Evolutionary conservation across 2,888 invertebrate species (phyloP), one percentile per base, ranked within the genome.

Genomic region (Aleiodes alternator): DNA sequence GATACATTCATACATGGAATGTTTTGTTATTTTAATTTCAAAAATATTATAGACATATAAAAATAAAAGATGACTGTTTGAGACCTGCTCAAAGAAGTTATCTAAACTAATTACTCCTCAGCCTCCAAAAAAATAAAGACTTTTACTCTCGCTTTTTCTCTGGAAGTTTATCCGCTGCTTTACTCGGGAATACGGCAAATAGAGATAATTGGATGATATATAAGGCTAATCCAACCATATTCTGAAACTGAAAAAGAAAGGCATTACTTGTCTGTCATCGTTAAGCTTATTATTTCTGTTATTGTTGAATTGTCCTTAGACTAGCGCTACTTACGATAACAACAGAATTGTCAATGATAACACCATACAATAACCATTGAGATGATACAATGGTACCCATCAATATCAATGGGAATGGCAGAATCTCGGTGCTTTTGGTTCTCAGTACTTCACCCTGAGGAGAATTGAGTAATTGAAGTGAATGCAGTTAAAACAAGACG

Each of bases 341-440:
- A 89, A 96, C 96, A 75, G 90, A 87, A 88, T 97, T 96, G 79
- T 92, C 90, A 74, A 96, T 91, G 57, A 96, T 93, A 80, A 95
- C 91, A 12, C 96, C 97, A 88, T 97, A 97, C 0, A 95, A 84
- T 70, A 95, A 90, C 97, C 97, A 97, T 86, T 94, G 92, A 79
- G 92, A 91, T 31, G 95, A 92, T 12, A 97, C 96, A 6, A 96
- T 84, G 43, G 96, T 92, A 79, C 96, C 97, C 81, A 95, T 94
- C 50, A 96, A 90, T 84, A 97, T 97, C 76, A 98, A 91, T 8
- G 97, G 96, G 87, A 98, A 96, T 5, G 98, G 97, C 89, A 98
- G 91, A 51, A 94, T 93, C 78, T 95, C 96, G 0, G 97, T 96
- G 88, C 95, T 96, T 90, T 95, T 94, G 14, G 94, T 95, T 84